Evolutionary conservation across 2,113 vertebrate species (phyloP), one percentile per base, ranked within the genome.

Genomic region (Alethe castanea): DNA sequence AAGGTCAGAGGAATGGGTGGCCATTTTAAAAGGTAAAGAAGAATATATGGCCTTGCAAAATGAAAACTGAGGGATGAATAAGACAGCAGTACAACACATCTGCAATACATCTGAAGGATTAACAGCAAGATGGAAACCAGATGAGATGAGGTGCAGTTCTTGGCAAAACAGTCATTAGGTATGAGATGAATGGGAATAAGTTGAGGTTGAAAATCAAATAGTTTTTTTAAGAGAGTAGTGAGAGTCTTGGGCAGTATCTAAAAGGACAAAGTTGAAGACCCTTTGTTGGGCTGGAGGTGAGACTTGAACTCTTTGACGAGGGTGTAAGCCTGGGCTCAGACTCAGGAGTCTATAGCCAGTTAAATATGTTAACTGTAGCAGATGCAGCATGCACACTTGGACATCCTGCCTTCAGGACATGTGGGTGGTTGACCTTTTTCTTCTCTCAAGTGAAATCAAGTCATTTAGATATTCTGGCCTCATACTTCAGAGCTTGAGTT

Each of bases 381-480:
- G 78, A 69, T 86, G 62, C 59, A 47, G 33, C 48, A 18, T 6
- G 26, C 38, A 23, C 3, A 1, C 54, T 91, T 72, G 87, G 84
- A 53, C 42, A 44, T 64, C 4, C 5, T 42, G 84, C 6, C 1
- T 67, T 56, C 61, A 66, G 0, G 33, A 53, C 0, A 0, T 2
- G 10, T 59, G 56, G 78, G 71, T 16, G n/a, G 85, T 59, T 86
- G 90, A 93, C 93, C 88, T 86, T 96, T 95, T 92, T 88, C 67
- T 95, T 86, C 67, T 88, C 70, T 81, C 72, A 23, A 94, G 80
- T 81, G 91, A 95, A 94, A 91, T 93, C 60, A 77, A 88, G 71
- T 82, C 76, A 60, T 82, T 70, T 65, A 60, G 74, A 60, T 88
- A 83, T 86, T 62, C 82, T 84, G 69, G 52, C 69, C 48, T 48